Evolutionary conservation across 2,113 vertebrate genomes (phyloP), one percentile per base, ranked within the genome.

Genomic region (Stictonetta naevosa): DNA sequence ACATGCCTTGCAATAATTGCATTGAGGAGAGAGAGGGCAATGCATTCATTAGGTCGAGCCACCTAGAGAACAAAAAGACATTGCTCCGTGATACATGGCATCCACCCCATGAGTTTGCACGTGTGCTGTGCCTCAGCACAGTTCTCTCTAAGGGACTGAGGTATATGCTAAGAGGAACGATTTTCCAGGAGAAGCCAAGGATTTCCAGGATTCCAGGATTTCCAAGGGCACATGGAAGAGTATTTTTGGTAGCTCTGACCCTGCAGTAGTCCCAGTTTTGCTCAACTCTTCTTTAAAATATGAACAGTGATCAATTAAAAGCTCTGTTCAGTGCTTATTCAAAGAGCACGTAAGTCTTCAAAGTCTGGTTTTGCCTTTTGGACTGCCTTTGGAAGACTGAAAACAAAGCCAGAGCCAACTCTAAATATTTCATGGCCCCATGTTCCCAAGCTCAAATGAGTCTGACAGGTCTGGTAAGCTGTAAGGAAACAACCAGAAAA

Each of bases 371-470:
- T 83, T 81, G 25, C 69, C 58, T 83, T 40, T 82, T 67, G 68
- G 83, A 22, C 76, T 64, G 75, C 60, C 31, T 94, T 75, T 50
- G 56, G 56, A 78, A 64, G 66, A 13, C 31, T 81, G 91, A 87
- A 95, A 95, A 89, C 68, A 87, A 91, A 95, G 31, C 42, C 44
- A 31, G 46, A 68, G 86, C 93, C 93, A 94, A 56, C 68, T 86
- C 86, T 72, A 86, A 92, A 89, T 95, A 87, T 92, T 96, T 91
- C 73, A 76, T 25, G 23, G 73, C 74, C 78, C 91, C 11, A 2
- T 48, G 69, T 89, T 92, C 77, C 42, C 18, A n/a, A 86, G 64
- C 66, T 84, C 34, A 21, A 10, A 46, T 7, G 53, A 66, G 67
- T 28, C 79, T 66, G 75, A 83, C 0, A 0, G 23, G 69, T 75